A percentile compares a stretch with the other conserved stretches of the same genome.
Conservation (phyloP, 2,888 invertebrate species). For the Tolmerus cingulatus region DNA sequence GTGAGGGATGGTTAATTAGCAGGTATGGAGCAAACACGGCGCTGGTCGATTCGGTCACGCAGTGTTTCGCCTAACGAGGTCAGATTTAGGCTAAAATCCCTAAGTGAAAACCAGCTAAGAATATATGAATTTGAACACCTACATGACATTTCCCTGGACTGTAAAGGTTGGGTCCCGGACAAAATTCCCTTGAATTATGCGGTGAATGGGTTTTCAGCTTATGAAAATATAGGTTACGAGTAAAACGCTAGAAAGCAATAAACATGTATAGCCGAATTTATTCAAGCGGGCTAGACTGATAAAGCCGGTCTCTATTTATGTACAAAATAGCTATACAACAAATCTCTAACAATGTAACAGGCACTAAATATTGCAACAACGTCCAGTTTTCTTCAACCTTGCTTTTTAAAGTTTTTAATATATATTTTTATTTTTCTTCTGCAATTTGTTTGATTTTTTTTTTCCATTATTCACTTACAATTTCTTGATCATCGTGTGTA, state of each 20-base stretch:
- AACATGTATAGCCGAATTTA: background rate
- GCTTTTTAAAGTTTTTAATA: background rate
- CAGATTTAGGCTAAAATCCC: background rate
- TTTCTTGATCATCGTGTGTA: constrained; percentile 30
- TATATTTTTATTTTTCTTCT: background rate
- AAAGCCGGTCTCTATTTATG: background rate
- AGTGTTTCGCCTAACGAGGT: background rate
- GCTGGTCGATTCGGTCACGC: background rate
- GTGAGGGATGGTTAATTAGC: background rate
- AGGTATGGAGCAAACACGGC: background rate
- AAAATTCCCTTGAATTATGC: background rate
- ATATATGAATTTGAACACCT: background rate
- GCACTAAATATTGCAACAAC: constrained; percentile 16
- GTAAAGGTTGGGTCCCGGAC: background rate
- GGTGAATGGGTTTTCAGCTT: background rate
- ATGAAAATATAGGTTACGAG: background rate
- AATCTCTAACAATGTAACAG: constrained; percentile 23
- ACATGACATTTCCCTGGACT: background rate
- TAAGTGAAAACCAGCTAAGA: background rate
- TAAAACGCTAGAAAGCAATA: background rate
- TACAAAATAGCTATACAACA: constrained; percentile 26
- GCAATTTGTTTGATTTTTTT: background rate
- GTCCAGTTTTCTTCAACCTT: background rate
- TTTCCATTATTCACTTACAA: constrained; percentile 24
- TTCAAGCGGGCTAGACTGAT: background rate